Base-by-base conservation (phyloP, 1,140 invertebrate species). In the Ooceraea biroi region DNA sequence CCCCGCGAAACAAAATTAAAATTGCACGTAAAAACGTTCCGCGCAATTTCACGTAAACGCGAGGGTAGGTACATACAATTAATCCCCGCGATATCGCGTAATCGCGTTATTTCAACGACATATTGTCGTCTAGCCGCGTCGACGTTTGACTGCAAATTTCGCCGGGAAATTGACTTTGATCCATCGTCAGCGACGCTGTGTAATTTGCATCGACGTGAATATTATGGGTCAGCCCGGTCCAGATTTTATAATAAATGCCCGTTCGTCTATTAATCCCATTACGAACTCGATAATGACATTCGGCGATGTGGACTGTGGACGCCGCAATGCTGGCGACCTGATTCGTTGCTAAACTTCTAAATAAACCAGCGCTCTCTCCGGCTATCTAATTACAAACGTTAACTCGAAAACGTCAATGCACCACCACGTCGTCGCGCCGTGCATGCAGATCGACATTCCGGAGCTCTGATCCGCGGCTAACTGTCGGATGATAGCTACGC, bases 351-450 rank as follows among this genome's bases (percentile, higher is more conserved):
- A 71, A 36, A 46, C 50, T 80, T 57, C 17, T 30, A 71, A 80
- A 80, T 80, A 80, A 77, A 55, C 74, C 22, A 1, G 11, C 25
- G 19, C 48, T 44, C 19, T 19, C 50, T 50, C 17, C 10, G 17
- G 36, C 63, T 71, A 36, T 30, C 36, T 80, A 80, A 68, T 22
- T 82, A 71, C 85, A 83, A 48, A 76, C 61, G 65, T 74, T 73
- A 57, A 50, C 57, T 60, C 69, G 30, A 41, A 74, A 65, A 69
- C 72, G 50, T 84, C 63, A 55, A 66, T 50, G 50, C 44, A 25
- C 61, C 36, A 36, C n/a, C 27, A 48, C 36, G n/a, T 68, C 63
- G 44, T 78, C 12, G 41, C 48, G 36, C 22, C 48, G 30, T 22
- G 19, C 22, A 44, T 69, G 22, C 44, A 69, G 36, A 69, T 4